A percentile compares a stretch with the other conserved stretches of the same genome.
Evolutionary conservation across 2,113 vertebrate species (phyloP).

Genomic region (Saccopteryx leptura): DNA sequence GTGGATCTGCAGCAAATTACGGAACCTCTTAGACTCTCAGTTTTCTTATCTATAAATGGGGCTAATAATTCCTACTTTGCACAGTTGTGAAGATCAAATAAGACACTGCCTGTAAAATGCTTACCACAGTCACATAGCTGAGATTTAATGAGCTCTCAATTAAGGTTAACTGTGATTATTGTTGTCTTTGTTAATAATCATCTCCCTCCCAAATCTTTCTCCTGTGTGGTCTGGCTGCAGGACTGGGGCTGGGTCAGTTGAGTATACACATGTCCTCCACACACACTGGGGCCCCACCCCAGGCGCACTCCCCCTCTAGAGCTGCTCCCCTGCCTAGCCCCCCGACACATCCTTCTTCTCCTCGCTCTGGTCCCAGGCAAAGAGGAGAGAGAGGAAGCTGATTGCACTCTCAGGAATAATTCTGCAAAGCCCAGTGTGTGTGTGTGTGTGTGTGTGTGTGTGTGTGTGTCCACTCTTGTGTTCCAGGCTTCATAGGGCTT

Average conservation of each 20-base stretch:
- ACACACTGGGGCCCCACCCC: not conserved
- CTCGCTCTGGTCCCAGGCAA: not conserved
- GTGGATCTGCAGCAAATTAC: slow-evolving; percentile 19
- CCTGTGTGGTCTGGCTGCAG: slow-evolving; percentile 57
- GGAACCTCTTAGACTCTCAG: slow-evolving; percentile 63
- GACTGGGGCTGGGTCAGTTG: not conserved
- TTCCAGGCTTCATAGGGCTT: slow-evolving; percentile 67
- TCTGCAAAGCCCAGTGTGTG: not conserved
- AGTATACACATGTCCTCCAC: not conserved
- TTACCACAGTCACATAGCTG: slow-evolving; percentile 64
- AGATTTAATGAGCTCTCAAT: slow-evolving; percentile 57
- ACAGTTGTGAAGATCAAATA: slow-evolving; percentile 48
- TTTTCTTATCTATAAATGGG: slow-evolving; percentile 66
- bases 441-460: not conserved
- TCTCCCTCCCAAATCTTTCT: not conserved
- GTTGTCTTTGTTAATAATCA: slow-evolving; percentile 74
- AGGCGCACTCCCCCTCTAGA: not conserved
- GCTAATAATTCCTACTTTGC: slow-evolving; percentile 59
- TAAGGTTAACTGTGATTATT: slow-evolving; percentile 75
- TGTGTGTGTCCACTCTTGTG: not conserved
- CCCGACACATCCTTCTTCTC: not conserved
- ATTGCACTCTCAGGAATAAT: not conserved
- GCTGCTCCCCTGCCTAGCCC: not conserved
- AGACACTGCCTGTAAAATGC: slow-evolving; percentile 73
- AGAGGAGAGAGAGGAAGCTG: not conserved